Base-by-base conservation (phyloP, 1,140 invertebrate species). In the Papilio machaon region DNA sequence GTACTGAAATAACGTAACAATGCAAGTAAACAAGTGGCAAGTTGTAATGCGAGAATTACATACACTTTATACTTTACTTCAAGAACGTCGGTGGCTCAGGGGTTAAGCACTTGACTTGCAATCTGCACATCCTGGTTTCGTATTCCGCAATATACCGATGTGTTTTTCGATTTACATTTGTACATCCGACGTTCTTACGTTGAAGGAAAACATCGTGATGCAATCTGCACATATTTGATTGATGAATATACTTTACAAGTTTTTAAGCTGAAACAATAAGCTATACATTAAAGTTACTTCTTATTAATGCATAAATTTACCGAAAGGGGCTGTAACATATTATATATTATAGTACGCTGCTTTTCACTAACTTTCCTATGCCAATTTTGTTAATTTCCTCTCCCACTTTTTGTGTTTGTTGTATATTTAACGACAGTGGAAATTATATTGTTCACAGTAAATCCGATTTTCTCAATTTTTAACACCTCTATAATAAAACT, bases 391-490 rank as follows among this genome's bases (percentile, higher is more conserved):
- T 9, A 10, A 60, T 60, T 19, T 60, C 2, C 58, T 10, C 23
- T 30, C 23, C 30, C 15, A 23, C 10, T 5, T 13, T 11, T 30
- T 64, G 1, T 64, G 7, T 64, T 9, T 30, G 23, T 64, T 67
- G 5, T 67, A 35, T 35, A 3, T 67, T 67, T 67, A 38, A 11
- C 0, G 11, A 67, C 64, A 13, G 9, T 64, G 9, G 9, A 23
- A 64, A 64, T 9, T 23, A 30, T 30, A 30, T 30, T 30, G 3
- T 30, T 5, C 60, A 10, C 19, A 47, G 10, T 47, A 43, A 74
- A 46, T 74, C 38, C 43, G 47, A 8, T 47, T 74, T 47, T 47
- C 73, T 74, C 73, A 46, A 74, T 74, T 74, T 74, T 74, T 74
- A 74, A 35, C 73, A 47, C 43, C 9, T 47, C n/a, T n/a, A 74